Evolutionary conservation across 2,113 vertebrate genomes (phyloP), one percentile per base, ranked within the genome.

Genomic region (Nesogale talazaci): DNA sequence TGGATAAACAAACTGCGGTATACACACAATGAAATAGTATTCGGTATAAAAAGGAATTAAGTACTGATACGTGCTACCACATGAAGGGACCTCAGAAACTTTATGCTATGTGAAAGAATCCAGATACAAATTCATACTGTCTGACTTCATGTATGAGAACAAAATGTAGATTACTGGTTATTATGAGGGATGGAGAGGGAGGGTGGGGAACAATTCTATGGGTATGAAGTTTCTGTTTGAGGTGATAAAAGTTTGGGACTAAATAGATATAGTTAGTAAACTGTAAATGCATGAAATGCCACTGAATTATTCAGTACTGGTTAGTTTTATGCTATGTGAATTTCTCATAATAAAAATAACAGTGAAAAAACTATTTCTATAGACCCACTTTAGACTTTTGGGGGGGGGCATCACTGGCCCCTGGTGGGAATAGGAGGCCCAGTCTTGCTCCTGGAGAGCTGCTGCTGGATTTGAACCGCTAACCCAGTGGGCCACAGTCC

Each of bases 351-450:
- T 70, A 72, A 34, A 69, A 69, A 67, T 31, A 77, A 42, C 42
- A 87, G 25, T 56, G 14, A 61, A 57, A 82, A 92, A 92, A 22
- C 38, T 72, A 29, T 88, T 94, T 86, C 25, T 74, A 40, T 75
- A 80, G 31, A 5, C 6, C 6, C 69, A 0, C 81, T 85, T 85
- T 90, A 61, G 8, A 65, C n/a, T n/a, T n/a, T n/a, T n/a, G n/a
- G n/a, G n/a, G n/a, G n/a, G n/a, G n/a, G n/a, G n/a, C n/a, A n/a
- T n/a, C n/a, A n/a, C n/a, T n/a, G n/a, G n/a, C n/a, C n/a, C n/a
- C n/a, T n/a, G n/a, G n/a, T n/a, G n/a, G n/a, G n/a, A n/a, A n/a
- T n/a, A n/a, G n/a, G n/a, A n/a, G n/a, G n/a, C n/a, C n/a, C n/a
- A n/a, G n/a, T n/a, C n/a, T n/a, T n/a, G n/a, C n/a, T n/a, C n/a